Evolutionary conservation across 2,797 vertebrate genomes (phyloP), one percentile per base, ranked within the genome.

Genomic region (Peromyscus nudipes): DNA sequence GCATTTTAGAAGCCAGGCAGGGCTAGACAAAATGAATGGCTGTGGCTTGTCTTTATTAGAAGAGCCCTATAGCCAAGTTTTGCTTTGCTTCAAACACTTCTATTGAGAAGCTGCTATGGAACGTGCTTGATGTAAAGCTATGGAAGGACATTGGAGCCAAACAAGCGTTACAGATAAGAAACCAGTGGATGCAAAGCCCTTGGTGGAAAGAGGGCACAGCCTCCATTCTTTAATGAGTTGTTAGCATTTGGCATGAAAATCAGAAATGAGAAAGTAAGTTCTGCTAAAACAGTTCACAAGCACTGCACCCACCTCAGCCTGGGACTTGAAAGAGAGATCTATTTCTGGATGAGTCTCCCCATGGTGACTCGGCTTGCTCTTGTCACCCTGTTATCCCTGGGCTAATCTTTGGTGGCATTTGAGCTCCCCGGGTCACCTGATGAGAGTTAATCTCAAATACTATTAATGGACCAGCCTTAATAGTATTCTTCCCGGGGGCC

Each of bases 1-100:
- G 87, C 65, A 92, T 97, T 96, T 92, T 55, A 91, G 92, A 95
- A 95, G 71, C 52, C 96, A 95, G 91, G 85, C 16, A 40, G 79
- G 65, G 52, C 83, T 94, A 83, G 65, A 89, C 75, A 95, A 95
- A 65, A 92, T 83, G 69, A 92, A 25, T 64, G 71, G 84, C 16
- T 73, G 91, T 46, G 52, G 37, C 85, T 96, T 92, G 19, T 84
- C 76, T 95, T 92, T 93, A 71, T 25, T 60, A 34, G 95, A 85
- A 86, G 67, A 86, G n/a, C 79, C 5, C 19, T 69, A 0, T 43
- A 62, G 46, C n/a, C 64, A 67, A n/a, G 57, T 49, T 55, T 60
- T 40, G 43, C 10, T 91, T 75, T 79, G 69, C 69, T 95, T 91
- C 65, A 77, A 49, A 16, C 52, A 0, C 73, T 37, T 75, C 40